phyloP scores from a whole-genome alignment of 1,140 invertebrate genomes.

The Temnothorax nylanderi region DNA sequence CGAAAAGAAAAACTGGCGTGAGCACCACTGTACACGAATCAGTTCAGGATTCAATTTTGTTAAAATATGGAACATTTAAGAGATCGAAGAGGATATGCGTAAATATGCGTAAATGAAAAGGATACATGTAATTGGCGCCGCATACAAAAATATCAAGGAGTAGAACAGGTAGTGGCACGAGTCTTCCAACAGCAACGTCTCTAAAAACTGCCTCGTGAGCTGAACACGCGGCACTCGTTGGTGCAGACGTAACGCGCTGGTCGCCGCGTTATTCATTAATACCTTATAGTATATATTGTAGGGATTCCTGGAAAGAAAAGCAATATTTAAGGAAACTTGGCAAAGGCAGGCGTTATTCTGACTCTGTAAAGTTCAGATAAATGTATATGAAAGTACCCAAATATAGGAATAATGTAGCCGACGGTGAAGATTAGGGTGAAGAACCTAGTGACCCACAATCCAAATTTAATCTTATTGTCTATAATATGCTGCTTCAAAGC shows the following conservation, averaged over 20 bases:
- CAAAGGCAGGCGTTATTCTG: neutral
- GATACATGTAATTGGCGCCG: constrained; percentile 95
- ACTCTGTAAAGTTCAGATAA: neutral
- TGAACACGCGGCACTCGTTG: constrained; percentile 95
- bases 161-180: constrained; percentile 98
- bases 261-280: constrained; percentile 95
- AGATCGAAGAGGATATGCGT: constrained; percentile 25
- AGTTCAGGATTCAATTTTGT: constrained; percentile 85
- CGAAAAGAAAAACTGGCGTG: constrained; percentile 95
- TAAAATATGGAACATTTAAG: neutral
- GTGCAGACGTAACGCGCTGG: constrained; percentile 96
- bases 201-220: constrained; percentile 93
- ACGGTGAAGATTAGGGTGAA: constrained; percentile 93
- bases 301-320: constrained; percentile 88
- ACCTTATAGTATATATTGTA: constrained; percentile 96
- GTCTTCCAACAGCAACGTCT: constrained; percentile 94
- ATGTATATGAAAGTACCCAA: constrained; percentile 90
- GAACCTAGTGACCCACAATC: constrained; percentile 93
- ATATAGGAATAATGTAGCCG: constrained; percentile 94
- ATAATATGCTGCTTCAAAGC: constrained; percentile 90
- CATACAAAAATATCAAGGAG: constrained; percentile 96
- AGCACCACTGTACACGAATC: constrained; percentile 90
- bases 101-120: constrained; percentile 84
- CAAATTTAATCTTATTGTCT: constrained; percentile 94
- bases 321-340: neutral